Evolutionary conservation across 2,797 vertebrate genomes (phyloP).

Genomic region (Microtus californicus): DNA sequence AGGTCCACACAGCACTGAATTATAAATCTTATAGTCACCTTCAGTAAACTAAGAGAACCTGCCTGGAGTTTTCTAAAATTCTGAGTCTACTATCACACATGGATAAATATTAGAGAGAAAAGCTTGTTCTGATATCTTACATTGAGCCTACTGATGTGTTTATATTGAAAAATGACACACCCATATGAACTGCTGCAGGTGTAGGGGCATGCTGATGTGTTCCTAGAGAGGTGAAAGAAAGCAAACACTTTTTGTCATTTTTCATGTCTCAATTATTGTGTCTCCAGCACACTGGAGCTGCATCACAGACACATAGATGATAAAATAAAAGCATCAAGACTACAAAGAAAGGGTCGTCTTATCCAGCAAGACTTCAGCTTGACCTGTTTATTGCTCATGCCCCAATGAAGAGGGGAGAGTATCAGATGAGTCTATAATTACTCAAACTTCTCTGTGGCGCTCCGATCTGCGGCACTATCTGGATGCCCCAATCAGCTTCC

Average conservation of each 20-base stretch:
- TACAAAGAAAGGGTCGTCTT: background rate
- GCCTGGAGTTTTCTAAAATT: background rate
- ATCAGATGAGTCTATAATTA: background rate
- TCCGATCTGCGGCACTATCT: background rate
- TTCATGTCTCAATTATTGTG: background rate
- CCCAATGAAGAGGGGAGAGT: background rate
- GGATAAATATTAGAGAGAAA: background rate
- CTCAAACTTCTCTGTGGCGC: slow-evolving; percentile 22
- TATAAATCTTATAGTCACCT: background rate
- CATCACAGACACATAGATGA: background rate
- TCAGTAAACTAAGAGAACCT: background rate
- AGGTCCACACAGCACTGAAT: background rate
- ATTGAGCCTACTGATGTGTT: background rate
- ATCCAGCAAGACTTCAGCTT: background rate
- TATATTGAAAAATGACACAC: background rate
- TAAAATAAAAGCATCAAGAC: background rate
- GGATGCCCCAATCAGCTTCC: slow-evolving; percentile 38
- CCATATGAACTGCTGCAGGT: background rate
- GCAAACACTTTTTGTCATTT: background rate
- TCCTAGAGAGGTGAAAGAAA: background rate
- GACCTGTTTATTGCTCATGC: background rate
- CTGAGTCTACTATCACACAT: background rate
- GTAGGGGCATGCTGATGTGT: background rate
- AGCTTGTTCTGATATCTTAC: background rate
- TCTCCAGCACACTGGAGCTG: background rate